Base-by-base conservation (phyloP, 1,140 invertebrate species). In the Gerris buenoi region DNA sequence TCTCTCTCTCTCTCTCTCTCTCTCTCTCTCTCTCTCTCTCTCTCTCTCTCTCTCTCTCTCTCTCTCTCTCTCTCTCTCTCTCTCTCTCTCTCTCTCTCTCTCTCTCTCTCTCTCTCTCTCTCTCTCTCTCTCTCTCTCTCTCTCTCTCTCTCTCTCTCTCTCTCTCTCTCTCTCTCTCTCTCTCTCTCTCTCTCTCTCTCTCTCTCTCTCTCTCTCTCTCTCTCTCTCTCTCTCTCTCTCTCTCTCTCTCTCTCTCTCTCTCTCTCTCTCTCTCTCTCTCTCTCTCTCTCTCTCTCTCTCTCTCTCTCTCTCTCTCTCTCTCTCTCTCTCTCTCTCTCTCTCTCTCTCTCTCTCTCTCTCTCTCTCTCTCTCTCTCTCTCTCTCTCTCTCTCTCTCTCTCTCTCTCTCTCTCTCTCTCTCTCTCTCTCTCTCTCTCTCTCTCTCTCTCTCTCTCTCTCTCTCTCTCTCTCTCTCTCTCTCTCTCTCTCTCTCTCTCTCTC, bases 371-470 rank as follows among this genome's bases (percentile, higher is more conserved):
- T 63, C 27, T 57, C 27, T 65, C 28, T 65, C 46, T 27, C 27
- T 33, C 64, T 65, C 22, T 23, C 27, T 65, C 28, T 29, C 27
- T 23, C n/a, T 33, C 64, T 46, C 15, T 25, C 23, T 46, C 27
- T 25, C 27, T 65, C 64, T n/a, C n/a, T n/a, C 25, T 65, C 28
- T 60, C 59, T 60, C 59, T 60, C 59, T 60, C 59, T 60, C 59
- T 60, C 59, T 60, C 59, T 60, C 59, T 60, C 59, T 60, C 59
- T 60, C 59, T 60, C 59, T 22, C 59, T 60, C 59, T 60, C 59
- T 60, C 59, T 60, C 59, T 60, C 59, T 60, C 59, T 60, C 59
- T 60, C 59, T 60, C 59, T 60, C 59, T 60, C 59, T 60, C 59
- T 60, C 59, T 60, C 59, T 60, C 59, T 60, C 59, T 60, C 59